Evolutionary conservation across 1,140 invertebrate species (phyloP), one percentile per base, ranked within the genome.

Genomic region (Drosophila prosaltans): DNA sequence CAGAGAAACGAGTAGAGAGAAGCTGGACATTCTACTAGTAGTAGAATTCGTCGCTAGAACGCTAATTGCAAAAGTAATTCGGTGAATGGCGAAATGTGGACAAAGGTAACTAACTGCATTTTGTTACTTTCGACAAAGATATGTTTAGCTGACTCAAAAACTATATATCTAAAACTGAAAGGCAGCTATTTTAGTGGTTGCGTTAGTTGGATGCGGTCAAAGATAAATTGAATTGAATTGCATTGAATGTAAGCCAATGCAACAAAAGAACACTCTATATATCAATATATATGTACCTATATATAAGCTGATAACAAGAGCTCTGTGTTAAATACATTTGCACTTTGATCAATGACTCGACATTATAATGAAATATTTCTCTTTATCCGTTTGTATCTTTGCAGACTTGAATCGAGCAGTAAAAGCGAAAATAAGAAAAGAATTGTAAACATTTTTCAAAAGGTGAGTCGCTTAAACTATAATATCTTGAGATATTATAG

Each of bases 51-150:
- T 51, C 24, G 45, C 24, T 3, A 51, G 2, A 51, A 26, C 45
- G 80, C 84, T 86, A 86, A 86, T 86, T 86, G 80, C 80, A 68
- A 86, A 80, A 74, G 80, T 74, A 86, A 88, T 86, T 86, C 89
- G 70, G 67, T 72, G 74, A 76, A 72, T 67, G 65, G 65, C 51
- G 66, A 58, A 59, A 26, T 28, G 60, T 54, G 67, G 63, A 66
- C 48, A 60, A 55, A 28, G 28, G 28, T 10, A 9, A 21, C 61
- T 30, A 74, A 71, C 40, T 48, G 82, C 63, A 85, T 79, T 85
- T 85, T 86, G 74, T 69, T 36, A 36, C 32, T 7, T 5, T 26
- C 11, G 32, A 55, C 28, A 26, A 59, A 45, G 41, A 40, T 32
- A 57, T 43, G 30, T 16, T 24, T 11, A 7, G 39, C 36, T 39